Evolutionary conservation across 2,113 vertebrate genomes (phyloP).

Genomic region (Cyprinus carpio): DNA sequence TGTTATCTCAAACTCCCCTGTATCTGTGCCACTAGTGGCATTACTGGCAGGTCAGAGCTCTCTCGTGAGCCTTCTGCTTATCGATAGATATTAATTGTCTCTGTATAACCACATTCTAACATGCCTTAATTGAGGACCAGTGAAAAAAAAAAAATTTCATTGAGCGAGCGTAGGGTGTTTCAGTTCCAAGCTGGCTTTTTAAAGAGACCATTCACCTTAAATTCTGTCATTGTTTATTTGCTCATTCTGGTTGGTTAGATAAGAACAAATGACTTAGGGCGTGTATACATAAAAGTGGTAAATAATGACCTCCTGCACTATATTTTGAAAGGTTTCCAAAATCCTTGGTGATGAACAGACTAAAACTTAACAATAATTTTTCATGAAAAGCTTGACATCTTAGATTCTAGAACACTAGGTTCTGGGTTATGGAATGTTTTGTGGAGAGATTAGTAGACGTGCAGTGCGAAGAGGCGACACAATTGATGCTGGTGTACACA

Average conservation of each 20-base stretch:
- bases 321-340: not conserved
- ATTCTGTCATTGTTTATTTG: too few relatives aligned
- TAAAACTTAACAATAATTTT: too few relatives aligned
- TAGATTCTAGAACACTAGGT: too few relatives aligned
- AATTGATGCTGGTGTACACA: too few relatives aligned
- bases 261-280: too few relatives aligned
- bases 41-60: conserved; percentile 28
- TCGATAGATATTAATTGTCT: conserved; percentile 37
- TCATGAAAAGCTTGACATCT: too few relatives aligned
- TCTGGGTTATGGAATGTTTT: too few relatives aligned
- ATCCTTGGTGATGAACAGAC: too few relatives aligned
- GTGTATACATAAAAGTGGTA: not conserved
- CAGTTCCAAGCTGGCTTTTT: not conserved
- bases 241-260: too few relatives aligned
- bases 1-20: conserved; percentile 56
- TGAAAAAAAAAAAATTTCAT: too few relatives aligned
- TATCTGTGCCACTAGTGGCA: not conserved
- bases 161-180: not conserved
- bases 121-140: conserved; percentile 22
- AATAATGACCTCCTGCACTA: not conserved
- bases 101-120: conserved; percentile 9
- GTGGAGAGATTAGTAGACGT: too few relatives aligned
- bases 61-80: conserved; percentile 36
- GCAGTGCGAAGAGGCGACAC: too few relatives aligned
- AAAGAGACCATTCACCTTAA: not conserved